phyloP scores from a whole-genome alignment of 2,797 vertebrate species.

The Enteromius unitaeniatus region DNA sequence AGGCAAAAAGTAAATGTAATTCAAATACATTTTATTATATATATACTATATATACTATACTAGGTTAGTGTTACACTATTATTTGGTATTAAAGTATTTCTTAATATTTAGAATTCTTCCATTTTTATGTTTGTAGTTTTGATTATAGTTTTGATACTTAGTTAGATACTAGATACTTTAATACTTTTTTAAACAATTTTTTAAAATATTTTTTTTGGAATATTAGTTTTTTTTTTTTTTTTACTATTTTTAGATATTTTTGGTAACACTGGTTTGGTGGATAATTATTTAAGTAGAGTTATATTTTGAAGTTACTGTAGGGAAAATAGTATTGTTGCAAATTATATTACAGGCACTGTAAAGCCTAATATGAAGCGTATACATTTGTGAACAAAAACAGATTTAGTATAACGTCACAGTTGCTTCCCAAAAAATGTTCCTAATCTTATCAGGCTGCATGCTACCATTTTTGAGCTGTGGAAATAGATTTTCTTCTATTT shows the following conservation, averaged over 20 bases:
- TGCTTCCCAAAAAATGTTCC: not conserved
- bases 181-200: too few relatives aligned
- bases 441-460: not conserved
- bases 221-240: too few relatives aligned
- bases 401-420: not conserved
- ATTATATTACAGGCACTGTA: not conserved
- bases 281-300: not conserved
- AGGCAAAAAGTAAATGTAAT: too few relatives aligned
- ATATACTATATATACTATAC: too few relatives aligned
- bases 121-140: too few relatives aligned
- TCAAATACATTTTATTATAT: too few relatives aligned
- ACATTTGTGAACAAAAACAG: not conserved
- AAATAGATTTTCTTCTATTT: slow-evolving; percentile 41
- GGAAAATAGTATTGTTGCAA: not conserved
- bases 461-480: not conserved
- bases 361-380: not conserved
- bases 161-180: too few relatives aligned
- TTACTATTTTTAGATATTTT: not conserved
- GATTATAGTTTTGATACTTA: too few relatives aligned
- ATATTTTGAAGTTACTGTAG: not conserved
- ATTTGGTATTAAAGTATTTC: too few relatives aligned
- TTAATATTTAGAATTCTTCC: too few relatives aligned
- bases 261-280: not conserved
- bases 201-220: too few relatives aligned
- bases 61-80: too few relatives aligned